Evolutionary conservation across 2,797 vertebrate genomes (phyloP).

Genomic region (Dendrocincla fuliginosa): DNA sequence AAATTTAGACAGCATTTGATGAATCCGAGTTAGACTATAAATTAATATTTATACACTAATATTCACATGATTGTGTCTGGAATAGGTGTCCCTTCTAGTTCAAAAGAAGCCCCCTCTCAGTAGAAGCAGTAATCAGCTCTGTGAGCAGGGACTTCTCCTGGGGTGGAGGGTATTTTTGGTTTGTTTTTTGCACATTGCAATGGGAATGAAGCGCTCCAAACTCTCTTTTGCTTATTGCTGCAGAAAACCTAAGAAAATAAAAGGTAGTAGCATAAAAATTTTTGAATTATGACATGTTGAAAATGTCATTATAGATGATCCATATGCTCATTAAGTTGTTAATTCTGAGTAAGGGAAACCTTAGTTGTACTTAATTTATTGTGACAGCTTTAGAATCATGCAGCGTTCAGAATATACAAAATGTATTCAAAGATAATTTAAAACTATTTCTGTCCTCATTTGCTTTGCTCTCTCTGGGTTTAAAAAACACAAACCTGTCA

Average conservation of each 20-base stretch:
- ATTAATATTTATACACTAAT: background rate
- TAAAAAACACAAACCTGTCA: background rate
- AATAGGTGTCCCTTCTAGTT: background rate
- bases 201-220: background rate
- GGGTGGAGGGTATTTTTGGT: background rate
- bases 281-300: rapidly evolving
- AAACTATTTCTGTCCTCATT: background rate
- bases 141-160: background rate
- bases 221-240: background rate
- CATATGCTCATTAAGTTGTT: background rate
- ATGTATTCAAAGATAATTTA: background rate
- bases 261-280: background rate
- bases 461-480: background rate
- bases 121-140: background rate
- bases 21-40: background rate
- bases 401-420: background rate
- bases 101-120: background rate
- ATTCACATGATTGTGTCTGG: background rate
- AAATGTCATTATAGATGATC: background rate
- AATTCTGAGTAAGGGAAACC: background rate
- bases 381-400: background rate
- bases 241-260: background rate
- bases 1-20: background rate
- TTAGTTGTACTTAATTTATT: background rate
- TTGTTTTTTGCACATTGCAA: background rate